These are phyloP conservation scores for Nettapus auritus DNA, from an alignment of 2,113 vertebrate species.

Conservation along the genomic window DNA sequence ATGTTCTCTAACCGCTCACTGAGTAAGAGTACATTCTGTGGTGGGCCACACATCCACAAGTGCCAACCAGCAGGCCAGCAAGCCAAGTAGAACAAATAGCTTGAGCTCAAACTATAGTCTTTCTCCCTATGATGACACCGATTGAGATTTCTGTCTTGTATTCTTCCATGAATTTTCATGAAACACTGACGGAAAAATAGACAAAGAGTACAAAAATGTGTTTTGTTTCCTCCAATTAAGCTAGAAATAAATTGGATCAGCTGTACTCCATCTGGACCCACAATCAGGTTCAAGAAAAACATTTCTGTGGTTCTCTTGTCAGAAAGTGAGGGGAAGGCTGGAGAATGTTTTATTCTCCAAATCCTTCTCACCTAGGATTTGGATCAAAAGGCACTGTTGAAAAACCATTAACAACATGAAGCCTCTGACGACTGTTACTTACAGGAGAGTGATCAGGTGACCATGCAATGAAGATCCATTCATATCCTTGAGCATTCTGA, in stretches of 20 bases:
- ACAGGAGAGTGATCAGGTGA: slow-evolving; percentile 92
- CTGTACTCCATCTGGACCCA: neutral
- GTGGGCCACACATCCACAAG: neutral
- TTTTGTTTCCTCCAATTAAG: neutral
- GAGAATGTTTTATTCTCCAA: neutral
- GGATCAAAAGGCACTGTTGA: neutral
- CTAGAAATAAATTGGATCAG: neutral
- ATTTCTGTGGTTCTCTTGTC: neutral
- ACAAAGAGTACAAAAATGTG: neutral
- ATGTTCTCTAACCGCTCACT: neutral
- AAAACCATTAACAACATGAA: neutral
- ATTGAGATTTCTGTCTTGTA: neutral
- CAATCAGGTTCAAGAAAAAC: neutral
- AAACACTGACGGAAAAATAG: neutral
- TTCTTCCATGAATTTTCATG: neutral
- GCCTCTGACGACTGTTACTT: slow-evolving; percentile 68
- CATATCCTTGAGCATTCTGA: slow-evolving; percentile 93
- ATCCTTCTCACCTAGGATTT: neutral
- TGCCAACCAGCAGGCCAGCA: neutral
- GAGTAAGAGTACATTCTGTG: neutral
- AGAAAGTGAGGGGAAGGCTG: neutral
- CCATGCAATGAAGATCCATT: slow-evolving; percentile 97
- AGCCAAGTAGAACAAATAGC: neutral
- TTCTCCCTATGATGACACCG: neutral
- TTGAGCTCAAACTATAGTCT: neutral